phyloP scores from a whole-genome alignment of 1,140 invertebrate genomes.

The Zaprionus vittiger region DNA sequence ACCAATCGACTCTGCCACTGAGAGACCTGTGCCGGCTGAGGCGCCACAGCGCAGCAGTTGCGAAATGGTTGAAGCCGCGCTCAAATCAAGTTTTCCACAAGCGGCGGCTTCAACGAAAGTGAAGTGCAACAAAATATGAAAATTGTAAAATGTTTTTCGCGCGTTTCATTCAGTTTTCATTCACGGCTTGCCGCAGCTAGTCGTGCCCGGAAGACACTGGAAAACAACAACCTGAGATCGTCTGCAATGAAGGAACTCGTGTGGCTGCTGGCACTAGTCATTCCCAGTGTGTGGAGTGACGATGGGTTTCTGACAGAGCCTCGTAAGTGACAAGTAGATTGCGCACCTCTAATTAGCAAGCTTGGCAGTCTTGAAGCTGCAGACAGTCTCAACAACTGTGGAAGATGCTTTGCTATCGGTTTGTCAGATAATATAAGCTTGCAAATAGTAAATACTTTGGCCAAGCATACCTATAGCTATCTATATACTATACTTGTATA shows the following conservation, averaged over 20 bases:
- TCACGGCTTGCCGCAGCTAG: constrained; percentile 50
- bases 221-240: background rate
- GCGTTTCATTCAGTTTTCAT: constrained; percentile 65
- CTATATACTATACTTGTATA: background rate
- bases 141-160: constrained; percentile 52
- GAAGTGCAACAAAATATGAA: constrained; percentile 56
- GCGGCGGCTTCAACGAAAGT: constrained; percentile 49
- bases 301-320: constrained; percentile 74
- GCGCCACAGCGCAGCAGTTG: constrained; percentile 26
- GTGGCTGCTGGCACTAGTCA: constrained; percentile 37
- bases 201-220: constrained; percentile 25
- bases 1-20: background rate
- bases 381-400: background rate
- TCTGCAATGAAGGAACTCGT: constrained; percentile 32
- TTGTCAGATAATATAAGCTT: background rate
- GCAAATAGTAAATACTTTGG: background rate
- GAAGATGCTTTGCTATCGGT: background rate
- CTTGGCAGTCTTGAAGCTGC: background rate
- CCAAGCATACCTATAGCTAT: background rate
- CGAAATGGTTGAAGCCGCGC: constrained; percentile 56
- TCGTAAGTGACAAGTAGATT: constrained; percentile 68
- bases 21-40: constrained; percentile 1
- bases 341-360: background rate
- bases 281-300: constrained; percentile 41
- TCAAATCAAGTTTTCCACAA: constrained; percentile 73